Evolutionary conservation across 2,113 vertebrate species (phyloP).

Genomic region (Sinosuthora webbiana): DNA sequence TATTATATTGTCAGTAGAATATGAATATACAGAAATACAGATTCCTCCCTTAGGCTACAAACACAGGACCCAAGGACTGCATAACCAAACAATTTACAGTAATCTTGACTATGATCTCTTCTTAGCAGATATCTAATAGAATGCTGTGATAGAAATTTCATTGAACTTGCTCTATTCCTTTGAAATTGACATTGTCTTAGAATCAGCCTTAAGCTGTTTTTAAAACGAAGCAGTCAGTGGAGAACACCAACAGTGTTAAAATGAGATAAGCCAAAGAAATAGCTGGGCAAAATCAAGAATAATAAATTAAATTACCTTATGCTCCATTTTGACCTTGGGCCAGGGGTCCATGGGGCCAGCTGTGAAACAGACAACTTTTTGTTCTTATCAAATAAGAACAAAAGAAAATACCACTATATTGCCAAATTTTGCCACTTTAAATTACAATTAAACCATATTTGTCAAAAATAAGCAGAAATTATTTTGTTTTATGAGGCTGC

Average conservation of each 20-base stretch:
- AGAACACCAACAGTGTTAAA: not conserved
- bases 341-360: not conserved
- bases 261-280: not conserved
- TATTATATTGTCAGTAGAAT: not conserved
- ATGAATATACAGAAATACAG: not conserved
- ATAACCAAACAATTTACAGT: not conserved
- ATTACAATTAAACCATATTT: not conserved
- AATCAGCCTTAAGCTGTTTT: not conserved
- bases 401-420: not conserved
- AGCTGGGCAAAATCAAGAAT: not conserved
- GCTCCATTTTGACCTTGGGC: not conserved
- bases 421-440: not conserved
- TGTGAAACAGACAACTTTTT: not conserved
- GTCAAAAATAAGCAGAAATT: not conserved
- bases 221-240: not conserved
- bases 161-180: not conserved
- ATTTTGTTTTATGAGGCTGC: not conserved
- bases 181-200: not conserved
- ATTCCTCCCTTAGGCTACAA: not conserved
- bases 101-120: not conserved
- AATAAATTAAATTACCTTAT: not conserved
- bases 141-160: not conserved
- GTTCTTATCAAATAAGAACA: not conserved
- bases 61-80: not conserved
- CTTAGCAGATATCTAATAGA: not conserved